Evolutionary conservation across 2,797 vertebrate genomes (phyloP), one percentile per base, ranked within the genome.

Genomic region (Chiroxiphia lanceolata): DNA sequence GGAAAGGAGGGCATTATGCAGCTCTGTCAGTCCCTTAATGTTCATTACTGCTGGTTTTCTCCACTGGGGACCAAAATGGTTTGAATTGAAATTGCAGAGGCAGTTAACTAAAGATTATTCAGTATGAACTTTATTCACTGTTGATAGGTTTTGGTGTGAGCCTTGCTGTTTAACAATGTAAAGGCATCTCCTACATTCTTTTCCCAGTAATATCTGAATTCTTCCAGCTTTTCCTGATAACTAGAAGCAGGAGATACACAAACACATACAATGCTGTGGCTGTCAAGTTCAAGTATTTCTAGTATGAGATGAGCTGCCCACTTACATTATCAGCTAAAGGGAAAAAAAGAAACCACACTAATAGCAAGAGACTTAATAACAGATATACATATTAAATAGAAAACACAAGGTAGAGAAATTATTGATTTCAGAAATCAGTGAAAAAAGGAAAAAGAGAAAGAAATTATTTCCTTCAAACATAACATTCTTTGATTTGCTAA

Each of bases 1-100:
- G 38, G 44, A 91, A 90, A 89, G 40, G 15, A 59, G 16, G 59
- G 51, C 34, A 72, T 96, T 90, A 89, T 59, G 71, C 81, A 65
- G 44, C 53, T 93, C 50, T 83, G 29, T 48, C 61, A 76, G 50
- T 50, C 56, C 54, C 51, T 79, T 88, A 70, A 87, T 83, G 61
- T 85, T 95, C 65, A 85, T 95, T 95, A 89, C 63, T 76, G 68
- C 50, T 87, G 50, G 5, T 89, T 94, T 88, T 84, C 76, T 93
- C 89, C 38, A 21, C 36, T 75, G 56, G 36, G 71, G 26, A 64
- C 89, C 59, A 74, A 81, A 93, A 67, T 0, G 0, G 45, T 90
- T 71, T 89, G 80, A 92, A 91, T 1, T 79, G 54, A 94, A 92
- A 95, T 76, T 83, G 57, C 87, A 92, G 74, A 94, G 34, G 50